Evolutionary conservation across 1,140 invertebrate genomes (phyloP).

Genomic region (Drosophila pseudoananassae): DNA sequence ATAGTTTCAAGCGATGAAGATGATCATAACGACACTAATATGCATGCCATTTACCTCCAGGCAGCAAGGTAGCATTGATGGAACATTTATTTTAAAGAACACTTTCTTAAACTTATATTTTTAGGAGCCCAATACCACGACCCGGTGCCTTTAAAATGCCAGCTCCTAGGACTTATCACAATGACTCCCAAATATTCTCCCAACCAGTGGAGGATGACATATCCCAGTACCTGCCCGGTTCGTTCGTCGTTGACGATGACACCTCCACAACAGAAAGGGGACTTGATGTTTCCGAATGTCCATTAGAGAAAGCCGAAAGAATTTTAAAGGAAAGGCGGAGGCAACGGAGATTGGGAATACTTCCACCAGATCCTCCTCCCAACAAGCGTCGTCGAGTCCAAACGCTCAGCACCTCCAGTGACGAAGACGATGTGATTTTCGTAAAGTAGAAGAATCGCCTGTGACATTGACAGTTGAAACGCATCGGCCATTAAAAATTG

Average conservation of each 20-base stretch:
- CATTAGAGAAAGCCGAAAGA: conserved; percentile 75
- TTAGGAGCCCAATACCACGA: conserved; percentile 65
- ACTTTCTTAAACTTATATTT: not conserved
- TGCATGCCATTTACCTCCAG: conserved; percentile 86
- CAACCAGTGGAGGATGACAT: conserved; percentile 58
- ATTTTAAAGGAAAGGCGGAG: conserved; percentile 69
- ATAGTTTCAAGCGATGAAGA: conserved; percentile 83
- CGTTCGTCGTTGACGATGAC: conserved; percentile 67
- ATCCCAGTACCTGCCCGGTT: conserved; percentile 68
- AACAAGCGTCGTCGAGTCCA: conserved; percentile 54
- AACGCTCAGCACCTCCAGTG: conserved; percentile 53
- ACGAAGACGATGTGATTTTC: conserved; percentile 51
- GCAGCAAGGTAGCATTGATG: conserved; percentile 84
- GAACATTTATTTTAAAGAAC: not conserved
- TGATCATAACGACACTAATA: conserved; percentile 80
- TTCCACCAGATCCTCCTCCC: not conserved
- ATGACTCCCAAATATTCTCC: conserved; percentile 71
- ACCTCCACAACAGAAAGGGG: conserved; percentile 7
- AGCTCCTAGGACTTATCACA: conserved; percentile 46
- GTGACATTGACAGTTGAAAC: not conserved
- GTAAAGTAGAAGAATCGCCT: not conserved
- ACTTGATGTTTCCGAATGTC: conserved; percentile 58
- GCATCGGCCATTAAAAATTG: too few relatives aligned
- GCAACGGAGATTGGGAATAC: conserved; percentile 23
- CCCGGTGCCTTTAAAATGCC: conserved; percentile 78